Base-by-base conservation (phyloP, 2,797 vertebrate species). In the Bucorvus abyssinicus region DNA sequence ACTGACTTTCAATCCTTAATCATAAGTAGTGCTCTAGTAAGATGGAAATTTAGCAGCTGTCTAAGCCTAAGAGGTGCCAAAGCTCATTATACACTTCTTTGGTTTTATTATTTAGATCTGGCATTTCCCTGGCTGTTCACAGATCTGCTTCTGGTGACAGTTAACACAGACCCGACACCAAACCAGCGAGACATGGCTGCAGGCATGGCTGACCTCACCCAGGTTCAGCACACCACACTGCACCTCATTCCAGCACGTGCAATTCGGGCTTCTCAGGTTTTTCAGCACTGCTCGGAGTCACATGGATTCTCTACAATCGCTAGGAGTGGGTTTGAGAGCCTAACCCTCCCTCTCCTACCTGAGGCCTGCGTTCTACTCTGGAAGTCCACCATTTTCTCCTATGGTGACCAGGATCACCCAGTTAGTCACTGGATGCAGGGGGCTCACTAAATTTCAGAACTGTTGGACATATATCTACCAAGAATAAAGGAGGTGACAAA, bases 131-230 rank as follows among this genome's bases (percentile, higher is more conserved):
- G 49, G 71, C 52, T 83, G 63, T 87, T 79, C 14, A 15, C 52
- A 85, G 74, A 69, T 65, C 59, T 87, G 30, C 56, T 87, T 91
- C 84, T 63, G 32, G 82, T 44, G 44, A 24, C 70, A 68, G 26
- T 44, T 84, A 78, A 60, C 42, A 49, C 16, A 76, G 78, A 82
- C 24, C 11, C 0, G 0, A 93, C 78, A 78, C 29, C 59, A 89
- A 87, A 79, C 26, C 45, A 75, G 36, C 0, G 2, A 91, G 77
- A 78, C n/a, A 40, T 3, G 18, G 77, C 67, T 7, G 17, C 80
- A 78, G 88, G 61, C 85, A 87, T 17, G 0, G 0, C 63, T 77
- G 79, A 53, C 42, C 61, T 75, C n/a, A 23, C 12, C 0, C 0
- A 59, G 27, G 56, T 55, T 77, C 44, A 42, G 52, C 60, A 59